A percentile compares a stretch with the other conserved stretches of the same genome.
Evolutionary conservation across 2,113 vertebrate species (phyloP).

Genomic region (Pica pica): DNA sequence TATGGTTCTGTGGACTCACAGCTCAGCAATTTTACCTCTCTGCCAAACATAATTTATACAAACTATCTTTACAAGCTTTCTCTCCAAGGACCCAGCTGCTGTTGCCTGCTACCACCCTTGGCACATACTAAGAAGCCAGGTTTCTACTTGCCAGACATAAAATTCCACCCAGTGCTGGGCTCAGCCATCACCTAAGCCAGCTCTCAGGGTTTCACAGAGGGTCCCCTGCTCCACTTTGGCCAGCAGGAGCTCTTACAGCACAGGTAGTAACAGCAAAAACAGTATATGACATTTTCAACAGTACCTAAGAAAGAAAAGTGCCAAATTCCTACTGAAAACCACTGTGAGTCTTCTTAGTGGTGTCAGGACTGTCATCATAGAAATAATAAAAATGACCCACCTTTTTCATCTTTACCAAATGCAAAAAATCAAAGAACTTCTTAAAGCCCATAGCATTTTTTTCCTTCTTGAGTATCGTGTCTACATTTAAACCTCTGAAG

Average conservation of each 20-base stretch:
- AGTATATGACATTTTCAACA: background rate
- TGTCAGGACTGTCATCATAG: background rate
- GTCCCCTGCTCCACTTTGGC: accelerated
- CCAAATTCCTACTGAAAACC: background rate
- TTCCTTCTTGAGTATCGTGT: accelerated
- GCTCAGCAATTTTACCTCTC: background rate
- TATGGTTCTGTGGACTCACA: background rate
- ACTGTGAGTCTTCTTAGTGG: background rate
- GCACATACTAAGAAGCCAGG: background rate
- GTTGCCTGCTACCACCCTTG: background rate
- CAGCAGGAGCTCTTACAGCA: background rate
- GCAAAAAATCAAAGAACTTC: background rate
- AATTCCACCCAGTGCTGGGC: background rate
- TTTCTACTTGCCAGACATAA: background rate
- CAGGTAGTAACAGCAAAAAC: background rate
- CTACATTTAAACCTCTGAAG: background rate
- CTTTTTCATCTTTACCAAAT: background rate
- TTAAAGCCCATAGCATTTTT: background rate
- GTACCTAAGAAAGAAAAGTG: background rate
- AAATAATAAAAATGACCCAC: background rate
- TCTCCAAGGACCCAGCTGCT: background rate
- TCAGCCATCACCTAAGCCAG: background rate
- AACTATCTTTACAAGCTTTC: background rate
- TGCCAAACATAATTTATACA: background rate
- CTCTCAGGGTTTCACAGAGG: background rate